Conservation (phyloP, 2,888 invertebrate genomes). For the Trileptium ribeirensis region DNA sequence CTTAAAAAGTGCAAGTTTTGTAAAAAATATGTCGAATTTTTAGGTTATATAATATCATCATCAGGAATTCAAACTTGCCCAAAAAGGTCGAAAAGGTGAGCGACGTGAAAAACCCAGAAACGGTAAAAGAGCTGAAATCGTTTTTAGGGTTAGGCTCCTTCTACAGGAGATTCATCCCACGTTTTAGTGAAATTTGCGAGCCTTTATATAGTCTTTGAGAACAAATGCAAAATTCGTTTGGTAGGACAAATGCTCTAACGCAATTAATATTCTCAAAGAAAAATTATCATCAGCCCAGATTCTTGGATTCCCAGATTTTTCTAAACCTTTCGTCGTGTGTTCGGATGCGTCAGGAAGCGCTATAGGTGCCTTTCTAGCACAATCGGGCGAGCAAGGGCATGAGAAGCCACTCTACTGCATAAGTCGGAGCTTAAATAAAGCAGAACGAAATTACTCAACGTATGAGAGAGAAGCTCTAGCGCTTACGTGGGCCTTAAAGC, state of each 20-base stretch:
- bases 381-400: constrained; percentile 24
- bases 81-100: constrained; percentile 28
- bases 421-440: constrained; percentile 33
- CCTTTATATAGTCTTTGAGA: constrained; percentile 34
- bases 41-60: neutral
- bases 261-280: constrained; percentile 27
- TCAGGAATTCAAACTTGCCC: constrained; percentile 17
- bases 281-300: constrained; percentile 27
- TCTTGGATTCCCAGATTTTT: constrained; percentile 33
- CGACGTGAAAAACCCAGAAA: constrained; percentile 29
- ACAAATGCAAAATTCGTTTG: constrained; percentile 33
- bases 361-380: constrained; percentile 40
- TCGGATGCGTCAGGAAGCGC: constrained; percentile 40
- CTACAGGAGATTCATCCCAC: constrained; percentile 28
- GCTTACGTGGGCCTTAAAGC: constrained; percentile 33
- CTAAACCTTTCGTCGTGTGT: constrained; percentile 30
- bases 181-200: constrained; percentile 30
- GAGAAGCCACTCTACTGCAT: constrained; percentile 38
- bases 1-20: neutral
- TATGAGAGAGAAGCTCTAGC: constrained; percentile 38
- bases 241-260: constrained; percentile 16
- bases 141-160: constrained; percentile 35
- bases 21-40: neutral
- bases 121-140: constrained; percentile 26
- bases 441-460: constrained; percentile 36